Conservation (phyloP, 2,113 vertebrate species). For the Carassius carassius region DNA sequence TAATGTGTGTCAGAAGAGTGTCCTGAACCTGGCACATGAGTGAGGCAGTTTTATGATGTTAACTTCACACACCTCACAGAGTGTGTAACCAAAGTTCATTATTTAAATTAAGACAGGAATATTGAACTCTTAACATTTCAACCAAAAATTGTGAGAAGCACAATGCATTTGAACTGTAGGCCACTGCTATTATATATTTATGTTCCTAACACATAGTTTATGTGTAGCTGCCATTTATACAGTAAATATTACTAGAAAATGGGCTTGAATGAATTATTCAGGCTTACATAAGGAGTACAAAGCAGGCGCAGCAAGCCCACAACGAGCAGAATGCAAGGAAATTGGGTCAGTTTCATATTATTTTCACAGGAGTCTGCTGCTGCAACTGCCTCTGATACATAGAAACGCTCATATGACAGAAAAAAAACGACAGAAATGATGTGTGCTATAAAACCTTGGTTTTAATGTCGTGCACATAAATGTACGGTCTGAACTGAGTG, state of each 20-base stretch:
- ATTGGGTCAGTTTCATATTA: neutral
- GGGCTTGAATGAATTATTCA: neutral
- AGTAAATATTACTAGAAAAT: neutral
- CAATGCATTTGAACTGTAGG: neutral
- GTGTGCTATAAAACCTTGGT: neutral
- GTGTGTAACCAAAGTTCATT: neutral
- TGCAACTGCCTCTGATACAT: neutral
- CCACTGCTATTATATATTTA: neutral
- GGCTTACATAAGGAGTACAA: neutral
- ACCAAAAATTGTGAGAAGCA: neutral
- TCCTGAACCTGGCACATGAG: no score
- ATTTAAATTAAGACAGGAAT: neutral
- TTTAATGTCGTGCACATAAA: neutral
- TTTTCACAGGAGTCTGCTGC: slow-evolving; percentile 1
- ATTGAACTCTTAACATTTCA: neutral
- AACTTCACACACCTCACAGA: neutral
- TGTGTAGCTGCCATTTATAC: neutral
- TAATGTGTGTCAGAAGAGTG: no score
- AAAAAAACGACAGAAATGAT: neutral
- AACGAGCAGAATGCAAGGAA: neutral
- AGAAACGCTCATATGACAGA: neutral
- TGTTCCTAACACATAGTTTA: neutral
- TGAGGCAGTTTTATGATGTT: no score
- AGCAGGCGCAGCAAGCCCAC: neutral
- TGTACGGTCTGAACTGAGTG: neutral